phyloP scores from a whole-genome alignment of 2,113 vertebrate species.

The Oceanites oceanicus region DNA sequence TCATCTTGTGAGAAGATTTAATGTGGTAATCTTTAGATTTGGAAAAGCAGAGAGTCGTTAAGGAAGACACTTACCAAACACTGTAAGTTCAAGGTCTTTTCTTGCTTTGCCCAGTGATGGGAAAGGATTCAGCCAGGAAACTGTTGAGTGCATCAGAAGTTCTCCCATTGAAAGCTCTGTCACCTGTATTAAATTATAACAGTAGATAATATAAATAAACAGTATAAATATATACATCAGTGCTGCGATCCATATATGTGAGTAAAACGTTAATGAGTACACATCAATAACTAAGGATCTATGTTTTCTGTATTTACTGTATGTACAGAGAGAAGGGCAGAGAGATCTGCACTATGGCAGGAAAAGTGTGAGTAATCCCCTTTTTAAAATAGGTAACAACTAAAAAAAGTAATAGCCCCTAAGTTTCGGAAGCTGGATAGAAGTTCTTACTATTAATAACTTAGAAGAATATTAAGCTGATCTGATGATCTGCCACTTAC shows the following conservation, averaged over 20 bases:
- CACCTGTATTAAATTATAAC: conserved; percentile 75
- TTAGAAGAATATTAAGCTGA: neutral
- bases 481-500: neutral
- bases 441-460: neutral
- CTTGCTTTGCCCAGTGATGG: conserved; percentile 89
- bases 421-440: neutral
- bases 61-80: conserved; percentile 84
- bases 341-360: neutral
- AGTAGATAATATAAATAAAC: neutral
- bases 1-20: neutral
- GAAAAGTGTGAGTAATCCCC: neutral
- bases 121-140: conserved; percentile 94
- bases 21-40: neutral
- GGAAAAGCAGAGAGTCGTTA: neutral
- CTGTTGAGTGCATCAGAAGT: conserved; percentile 91
- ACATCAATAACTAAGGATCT: neutral
- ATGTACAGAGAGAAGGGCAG: neutral
- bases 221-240: neutral
- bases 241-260: neutral
- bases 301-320: neutral
- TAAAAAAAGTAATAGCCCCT: neutral
- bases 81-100: conserved; percentile 91
- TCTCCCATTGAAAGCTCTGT: conserved; percentile 98
- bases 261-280: neutral
- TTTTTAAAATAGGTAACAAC: neutral